Base-by-base conservation (phyloP, 2,797 vertebrate species). In the Agapornis canus region DNA sequence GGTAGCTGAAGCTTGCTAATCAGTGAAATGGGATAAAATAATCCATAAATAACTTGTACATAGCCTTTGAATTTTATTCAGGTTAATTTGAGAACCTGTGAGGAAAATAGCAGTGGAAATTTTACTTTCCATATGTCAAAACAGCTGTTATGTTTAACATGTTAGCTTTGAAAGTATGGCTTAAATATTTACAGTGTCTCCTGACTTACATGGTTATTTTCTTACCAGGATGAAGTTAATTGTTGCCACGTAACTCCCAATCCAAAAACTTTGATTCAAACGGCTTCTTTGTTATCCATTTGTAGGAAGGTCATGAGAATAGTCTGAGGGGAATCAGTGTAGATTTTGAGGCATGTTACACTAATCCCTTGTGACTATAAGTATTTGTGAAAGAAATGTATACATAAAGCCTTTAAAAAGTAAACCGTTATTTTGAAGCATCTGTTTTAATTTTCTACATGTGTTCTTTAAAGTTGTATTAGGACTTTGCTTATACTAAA, bases 131-230 rank as follows among this genome's bases (percentile, higher is more conserved):
- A 1, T 64, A 31, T 78, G 31, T 51, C 11, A 63, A 70, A 82
- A 40, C 57, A 89, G 21, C 52, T 82, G 21, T 80, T 92, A n/a
- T 10, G 7, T 91, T 78, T 21, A 13, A 32, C 60, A 13, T 27
- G 17, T 63, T 91, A 91, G 32, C 31, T 87, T 89, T 47, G 39
- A 23, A 83, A 57, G 5, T 43, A 47, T 16, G 35, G 87, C 35
- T 95, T 96, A 95, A 92, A 94, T 83, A 94, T 96, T 96, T 90
- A 90, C 90, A 51, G 6, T 63, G 70, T 70, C 47, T 78, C 94
- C 59, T 83, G 56, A 51, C 48, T 93, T 86, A 8, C 26, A 1
- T 59, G 59, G 90, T 79, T 89, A 40, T 84, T 90, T 86, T 90
- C 70, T 79, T 82, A 95, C 81, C 13, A 51, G 64, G 63, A n/a